Base-by-base conservation (phyloP, 2,113 vertebrate species). In the Oreotrochilus melanogaster region DNA sequence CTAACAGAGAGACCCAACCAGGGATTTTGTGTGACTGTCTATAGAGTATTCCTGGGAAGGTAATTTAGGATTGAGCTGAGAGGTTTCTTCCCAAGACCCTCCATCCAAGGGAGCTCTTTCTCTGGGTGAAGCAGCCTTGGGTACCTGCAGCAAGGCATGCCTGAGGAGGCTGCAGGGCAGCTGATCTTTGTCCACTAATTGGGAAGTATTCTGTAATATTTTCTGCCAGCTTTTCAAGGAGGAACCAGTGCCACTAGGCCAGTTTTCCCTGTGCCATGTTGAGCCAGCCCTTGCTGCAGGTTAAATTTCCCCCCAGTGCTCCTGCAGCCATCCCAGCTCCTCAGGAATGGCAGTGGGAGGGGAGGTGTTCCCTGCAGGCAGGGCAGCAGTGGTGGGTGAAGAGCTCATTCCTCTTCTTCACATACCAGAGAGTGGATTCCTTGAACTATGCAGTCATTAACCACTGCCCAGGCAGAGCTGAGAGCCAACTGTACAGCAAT, bases 381-480 rank as follows among this genome's bases (percentile, higher is more conserved):
- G 71, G 43, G 25, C 19, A 48, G 66, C 8, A 8, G 50, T 30
- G 13, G 64, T 4, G 30, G 31, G 24, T 57, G 62, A 27, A 47
- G 30, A 75, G 30, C n/a, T 82, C 30, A n/a, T 35, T 39, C 7
- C 8, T 71, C 35, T 82, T 50, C 33, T 31, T 37, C 6, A 0
- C 0, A 0, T 22, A 27, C 4, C 91, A 96, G 95, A 50, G 18
- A 54, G 12, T 2, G 5, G 78, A 86, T 23, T 2, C 42, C 53
- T 39, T 89, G 88, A 70, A 47, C 73, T 96, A 95, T 0, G 23
- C 1, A 0, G 66, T 45, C 6, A 15, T 86, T 18, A 14, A 37
- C 12, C 81, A 62, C 1, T 0, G 0, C 0, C 0, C 0, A 0
- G 12, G 16, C 15, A 7, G 1, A 2, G 69, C 65, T 1, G 47